These are phyloP conservation scores for Coluber constrictor DNA, from an alignment of 2,797 vertebrate genomes.

Conservation along the genomic window DNA sequence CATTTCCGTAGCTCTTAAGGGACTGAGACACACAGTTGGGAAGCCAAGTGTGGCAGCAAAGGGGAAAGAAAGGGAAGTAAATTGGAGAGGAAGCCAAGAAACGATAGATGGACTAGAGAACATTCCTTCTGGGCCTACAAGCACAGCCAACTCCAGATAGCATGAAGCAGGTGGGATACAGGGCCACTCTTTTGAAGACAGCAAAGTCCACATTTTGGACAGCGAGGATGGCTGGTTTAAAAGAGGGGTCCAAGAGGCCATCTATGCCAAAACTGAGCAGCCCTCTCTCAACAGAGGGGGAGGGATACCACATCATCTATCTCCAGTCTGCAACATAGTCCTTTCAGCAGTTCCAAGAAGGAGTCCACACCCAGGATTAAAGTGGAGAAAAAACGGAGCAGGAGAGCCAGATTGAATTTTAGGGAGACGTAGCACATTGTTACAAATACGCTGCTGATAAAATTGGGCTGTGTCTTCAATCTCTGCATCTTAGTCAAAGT, in stretches of 20 bases:
- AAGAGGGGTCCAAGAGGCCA: not conserved
- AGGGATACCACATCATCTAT: not conserved
- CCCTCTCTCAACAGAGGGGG: not conserved
- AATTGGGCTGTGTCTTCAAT: not conserved
- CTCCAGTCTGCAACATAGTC: not conserved
- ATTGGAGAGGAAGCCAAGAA: not conserved
- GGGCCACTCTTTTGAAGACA: not conserved
- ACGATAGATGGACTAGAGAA: not conserved
- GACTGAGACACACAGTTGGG: not conserved
- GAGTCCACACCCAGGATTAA: not conserved
- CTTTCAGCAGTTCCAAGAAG: not conserved
- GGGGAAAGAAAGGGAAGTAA: not conserved
- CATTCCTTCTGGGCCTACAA: not conserved
- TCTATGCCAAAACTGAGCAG: not conserved
- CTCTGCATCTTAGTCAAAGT: not conserved
- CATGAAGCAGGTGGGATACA: not conserved
- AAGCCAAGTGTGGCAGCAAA: not conserved
- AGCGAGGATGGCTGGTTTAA: not conserved
- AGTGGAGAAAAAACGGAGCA: not conserved
- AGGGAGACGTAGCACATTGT: not conserved
- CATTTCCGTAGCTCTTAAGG: not conserved
- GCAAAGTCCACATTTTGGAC: not conserved
- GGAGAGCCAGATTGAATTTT: not conserved
- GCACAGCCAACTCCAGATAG: not conserved
- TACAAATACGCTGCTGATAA: not conserved